Evolutionary conservation across 1,140 invertebrate species (phyloP), one percentile per base, ranked within the genome.

Genomic region (Anastrepha obliqua): DNA sequence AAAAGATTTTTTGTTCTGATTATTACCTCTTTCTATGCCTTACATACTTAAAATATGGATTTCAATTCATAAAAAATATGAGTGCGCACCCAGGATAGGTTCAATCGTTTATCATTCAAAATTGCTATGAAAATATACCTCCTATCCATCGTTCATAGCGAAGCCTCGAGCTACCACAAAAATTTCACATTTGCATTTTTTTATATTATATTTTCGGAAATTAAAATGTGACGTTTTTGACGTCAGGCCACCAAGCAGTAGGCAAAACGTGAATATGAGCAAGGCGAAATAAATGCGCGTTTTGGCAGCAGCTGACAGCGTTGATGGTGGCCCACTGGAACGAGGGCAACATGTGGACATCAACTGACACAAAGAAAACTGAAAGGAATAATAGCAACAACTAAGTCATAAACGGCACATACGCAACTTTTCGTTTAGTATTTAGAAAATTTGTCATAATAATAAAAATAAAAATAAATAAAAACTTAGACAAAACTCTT

Each of bases 281-380:
- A 39, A 1, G 39, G 15, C 67, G 42, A 6, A 6, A 17, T 47
- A 4, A 74, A 42, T 17, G 39, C 9, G 44, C 39, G 5, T 15
- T 15, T 5, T 70, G 74, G 47, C 74, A 7, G 17, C 74, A 55
- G 47, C 74, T 55, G 74, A 55, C 74, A 39, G 4, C 15, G 55
- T 81, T 81, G 47, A 55, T 58, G 17, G 17, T 81, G 44, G 17
- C 47, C n/a, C 47, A 81, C 74, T 81, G 74, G 74, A 81, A 81
- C n/a, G 74, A 81, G 74, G 70, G 17, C 70, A 74, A 74, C 42
- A 55, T 51, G 47, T 55, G 74, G 5, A 55, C 44, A 15, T 13
- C 47, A 55, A 58, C 44, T 74, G 42, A 29, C 44, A 20, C 47
- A 81, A 20, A 4, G 29, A 29, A 51, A 81, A 55, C 74, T 5